These are phyloP conservation scores for Calliphora vicina DNA, from an alignment of 1,140 invertebrate species.

Conservation along the genomic window DNA sequence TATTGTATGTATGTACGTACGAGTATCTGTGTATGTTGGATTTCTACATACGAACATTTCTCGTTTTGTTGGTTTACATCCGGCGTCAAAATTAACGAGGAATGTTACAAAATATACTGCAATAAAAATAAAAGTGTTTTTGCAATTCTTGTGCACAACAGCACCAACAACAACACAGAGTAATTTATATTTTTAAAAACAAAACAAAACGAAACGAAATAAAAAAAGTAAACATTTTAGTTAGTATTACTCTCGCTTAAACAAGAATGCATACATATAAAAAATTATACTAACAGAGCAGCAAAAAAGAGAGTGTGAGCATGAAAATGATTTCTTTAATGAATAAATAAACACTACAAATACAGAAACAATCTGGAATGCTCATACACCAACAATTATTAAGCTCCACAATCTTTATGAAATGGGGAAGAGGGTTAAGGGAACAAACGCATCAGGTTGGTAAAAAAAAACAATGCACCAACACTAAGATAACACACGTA, in stretches of 20 bases:
- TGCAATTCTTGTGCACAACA: slow-evolving; percentile 37
- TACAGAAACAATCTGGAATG: no score
- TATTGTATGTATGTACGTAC: neutral
- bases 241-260: slow-evolving; percentile 42
- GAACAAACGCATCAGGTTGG: neutral
- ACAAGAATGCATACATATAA: slow-evolving; percentile 23
- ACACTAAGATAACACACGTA: neutral
- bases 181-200: slow-evolving; percentile 2
- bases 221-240: slow-evolving; percentile 51
- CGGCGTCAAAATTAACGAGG: slow-evolving; percentile 45
- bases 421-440: neutral
- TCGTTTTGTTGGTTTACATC: slow-evolving; percentile 50
- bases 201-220: no score
- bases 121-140: slow-evolving; percentile 60
- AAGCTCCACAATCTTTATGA: neutral
- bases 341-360: no score
- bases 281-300: neutral
- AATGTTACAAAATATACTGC: slow-evolving; percentile 43
- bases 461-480: neutral
- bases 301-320: neutral
- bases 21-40: neutral
- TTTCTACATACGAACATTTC: slow-evolving; percentile 34
- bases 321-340: neutral
- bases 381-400: neutral
- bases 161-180: slow-evolving; percentile 36